Conservation (phyloP, 2,797 vertebrate species). For the Tinamus major region DNA sequence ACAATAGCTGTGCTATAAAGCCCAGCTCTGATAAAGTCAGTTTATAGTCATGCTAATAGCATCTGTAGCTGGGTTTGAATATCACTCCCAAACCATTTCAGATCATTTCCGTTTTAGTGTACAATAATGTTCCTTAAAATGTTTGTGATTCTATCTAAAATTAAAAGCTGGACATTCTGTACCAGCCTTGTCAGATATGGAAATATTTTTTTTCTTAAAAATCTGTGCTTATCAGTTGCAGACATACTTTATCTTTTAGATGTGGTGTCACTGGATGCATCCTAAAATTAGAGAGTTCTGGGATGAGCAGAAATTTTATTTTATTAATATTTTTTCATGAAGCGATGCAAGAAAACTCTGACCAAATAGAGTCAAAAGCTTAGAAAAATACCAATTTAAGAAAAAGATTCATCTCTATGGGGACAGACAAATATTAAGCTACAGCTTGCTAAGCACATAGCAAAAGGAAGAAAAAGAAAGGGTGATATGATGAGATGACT, state of each 20-base stretch:
- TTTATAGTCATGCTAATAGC: neutral
- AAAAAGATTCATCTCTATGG: neutral
- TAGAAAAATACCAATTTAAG: neutral
- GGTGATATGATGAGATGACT: neutral
- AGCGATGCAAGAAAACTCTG: neutral
- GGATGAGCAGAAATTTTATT: neutral
- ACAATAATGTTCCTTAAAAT: constrained; percentile 28
- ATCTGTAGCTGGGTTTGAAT: neutral
- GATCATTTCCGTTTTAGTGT: constrained; percentile 2
- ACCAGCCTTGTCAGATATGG: neutral
- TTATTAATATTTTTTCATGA: neutral
- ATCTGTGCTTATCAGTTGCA: constrained; percentile 35
- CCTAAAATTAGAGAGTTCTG: neutral
- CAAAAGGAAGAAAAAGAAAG: neutral
- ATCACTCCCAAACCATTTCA: neutral
- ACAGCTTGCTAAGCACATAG: neutral
- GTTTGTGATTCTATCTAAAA: constrained; percentile 47
- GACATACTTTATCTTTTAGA: neutral
- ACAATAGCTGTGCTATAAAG: neutral
- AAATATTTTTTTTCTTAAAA: constrained; percentile 36
- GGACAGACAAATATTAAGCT: neutral
- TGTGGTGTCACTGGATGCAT: neutral
- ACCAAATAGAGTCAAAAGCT: neutral
- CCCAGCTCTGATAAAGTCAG: neutral
- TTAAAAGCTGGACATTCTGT: constrained; percentile 43